phyloP scores from a whole-genome alignment of 2,113 vertebrate species.

The Alethe diademata region DNA sequence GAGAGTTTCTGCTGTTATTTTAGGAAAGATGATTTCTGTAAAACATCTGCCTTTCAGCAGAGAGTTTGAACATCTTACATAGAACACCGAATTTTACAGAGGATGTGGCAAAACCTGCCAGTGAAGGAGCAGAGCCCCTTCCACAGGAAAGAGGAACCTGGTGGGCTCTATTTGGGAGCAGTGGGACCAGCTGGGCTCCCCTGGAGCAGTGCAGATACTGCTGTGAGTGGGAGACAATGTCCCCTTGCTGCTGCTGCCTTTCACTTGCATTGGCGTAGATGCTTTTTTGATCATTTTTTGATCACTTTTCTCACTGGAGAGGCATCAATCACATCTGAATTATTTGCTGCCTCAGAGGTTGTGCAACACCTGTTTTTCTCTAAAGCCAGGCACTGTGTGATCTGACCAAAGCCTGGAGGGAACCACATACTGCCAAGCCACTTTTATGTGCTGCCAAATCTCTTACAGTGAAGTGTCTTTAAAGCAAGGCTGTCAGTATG shows the following conservation, averaged over 20 bases:
- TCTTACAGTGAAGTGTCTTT: not conserved
- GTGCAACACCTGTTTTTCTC: not conserved
- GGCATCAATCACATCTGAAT: not conserved
- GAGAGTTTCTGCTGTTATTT: not conserved
- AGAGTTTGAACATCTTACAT: not conserved
- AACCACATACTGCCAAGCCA: accelerated
- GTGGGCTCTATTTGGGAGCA: not conserved
- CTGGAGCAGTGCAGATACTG: not conserved
- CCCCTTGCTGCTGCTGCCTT: not conserved
- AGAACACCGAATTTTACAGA: not conserved
- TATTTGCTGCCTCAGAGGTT: not conserved
- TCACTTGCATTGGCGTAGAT: accelerated
- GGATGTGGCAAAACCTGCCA: not conserved
- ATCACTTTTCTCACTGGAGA: not conserved
- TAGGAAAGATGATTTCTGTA: not conserved
- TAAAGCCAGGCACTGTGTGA: not conserved
- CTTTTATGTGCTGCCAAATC: not conserved
- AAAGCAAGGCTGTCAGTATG: not conserved
- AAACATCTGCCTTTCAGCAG: not conserved
- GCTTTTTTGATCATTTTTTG: not conserved
- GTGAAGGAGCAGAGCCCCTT: not conserved
- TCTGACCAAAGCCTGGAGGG: not conserved
- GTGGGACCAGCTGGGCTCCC: not conserved
- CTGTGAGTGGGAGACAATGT: not conserved
- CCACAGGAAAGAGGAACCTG: not conserved